Evolutionary conservation across 2,797 vertebrate species (phyloP), one percentile per base, ranked within the genome.

Genomic region (Ctenochaetus hawaiiensis): DNA sequence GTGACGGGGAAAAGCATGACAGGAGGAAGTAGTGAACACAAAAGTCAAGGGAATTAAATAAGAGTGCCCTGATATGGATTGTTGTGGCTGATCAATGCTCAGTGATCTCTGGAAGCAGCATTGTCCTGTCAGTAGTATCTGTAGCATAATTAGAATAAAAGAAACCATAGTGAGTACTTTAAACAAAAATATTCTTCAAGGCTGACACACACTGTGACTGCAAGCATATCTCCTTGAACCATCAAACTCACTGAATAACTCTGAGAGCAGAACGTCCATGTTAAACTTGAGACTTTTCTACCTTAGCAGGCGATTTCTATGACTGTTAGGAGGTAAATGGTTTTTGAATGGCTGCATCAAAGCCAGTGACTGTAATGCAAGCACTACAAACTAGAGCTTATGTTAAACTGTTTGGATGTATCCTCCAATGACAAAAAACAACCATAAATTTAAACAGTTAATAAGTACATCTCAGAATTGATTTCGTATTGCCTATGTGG

Each of bases 1-100:
- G 14, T 72, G 43, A 77, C 16, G 8, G 23, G 58, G 61, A 52
- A 63, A 67, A 61, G 56, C 3, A 52, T 66, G 14, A 53, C 52
- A 62, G 41, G 30, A 14, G 18, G 34, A 62, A 34, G 47, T 43
- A 34, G 60, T 49, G 57, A 71, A 69, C 30, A 69, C 39, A 67
- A 54, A 81, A 9, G 20, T 48, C 71, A 53, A 63, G 41, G 67
- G 58, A 75, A 78, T 54, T 58, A 41, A 41, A 9, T 41, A 41
- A 41, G 39, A 3, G 8, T 41, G 8, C 39, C 39, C 39, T 41
- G 39, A 41, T 11, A 8, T 8, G 39, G 8, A 41, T 12, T 41
- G 1, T 41, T 41, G 39, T 2, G 39, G 39, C 8, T 41, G 39
- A 41, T 41, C 39, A 41, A 41, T 41, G 39, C 8, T 41, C 39